Conservation (phyloP, 2,113 vertebrate genomes). For the Petroica traversi region DNA sequence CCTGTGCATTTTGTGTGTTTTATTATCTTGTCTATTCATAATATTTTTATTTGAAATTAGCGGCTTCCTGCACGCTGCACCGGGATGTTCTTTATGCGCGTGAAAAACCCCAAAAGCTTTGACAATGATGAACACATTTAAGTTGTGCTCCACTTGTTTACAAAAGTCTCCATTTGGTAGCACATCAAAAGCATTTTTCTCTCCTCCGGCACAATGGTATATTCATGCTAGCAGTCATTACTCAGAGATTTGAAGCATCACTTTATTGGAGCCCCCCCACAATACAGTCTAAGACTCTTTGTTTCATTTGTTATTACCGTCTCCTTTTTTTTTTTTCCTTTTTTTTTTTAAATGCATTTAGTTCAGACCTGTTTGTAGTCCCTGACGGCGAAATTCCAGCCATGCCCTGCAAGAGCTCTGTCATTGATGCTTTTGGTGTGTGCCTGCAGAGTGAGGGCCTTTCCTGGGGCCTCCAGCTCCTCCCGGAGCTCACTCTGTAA, state of each 20-base stretch:
- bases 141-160: slow-evolving; percentile 73
- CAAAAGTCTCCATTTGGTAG: slow-evolving; percentile 70
- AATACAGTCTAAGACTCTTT: slow-evolving; percentile 64
- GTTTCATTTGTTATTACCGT: slow-evolving; percentile 66
- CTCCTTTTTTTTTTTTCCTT: neutral
- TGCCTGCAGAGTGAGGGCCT: rapidly evolving
- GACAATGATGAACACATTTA: slow-evolving; percentile 69
- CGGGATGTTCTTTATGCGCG: slow-evolving; percentile 12
- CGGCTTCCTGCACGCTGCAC: neutral
- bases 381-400: slow-evolving; percentile 28
- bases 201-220: slow-evolving; percentile 66
- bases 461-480: neutral
- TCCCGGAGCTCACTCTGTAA: neutral
- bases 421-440: neutral
- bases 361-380: slow-evolving; percentile 38
- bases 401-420: neutral
- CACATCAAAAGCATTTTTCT: slow-evolving; percentile 76
- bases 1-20: slow-evolving; percentile 12
- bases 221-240: slow-evolving; percentile 72
- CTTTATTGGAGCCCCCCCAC: slow-evolving; percentile 68
- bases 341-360: neutral
- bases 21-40: slow-evolving; percentile 58
- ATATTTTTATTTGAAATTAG: slow-evolving; percentile 64
- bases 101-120: slow-evolving; percentile 46
- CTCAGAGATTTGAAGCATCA: slow-evolving; percentile 71